Percentiles rank a stretch among this genome's conserved stretches.
Conservation (phyloP, 2,113 vertebrate genomes). For the Spea bombifrons region DNA sequence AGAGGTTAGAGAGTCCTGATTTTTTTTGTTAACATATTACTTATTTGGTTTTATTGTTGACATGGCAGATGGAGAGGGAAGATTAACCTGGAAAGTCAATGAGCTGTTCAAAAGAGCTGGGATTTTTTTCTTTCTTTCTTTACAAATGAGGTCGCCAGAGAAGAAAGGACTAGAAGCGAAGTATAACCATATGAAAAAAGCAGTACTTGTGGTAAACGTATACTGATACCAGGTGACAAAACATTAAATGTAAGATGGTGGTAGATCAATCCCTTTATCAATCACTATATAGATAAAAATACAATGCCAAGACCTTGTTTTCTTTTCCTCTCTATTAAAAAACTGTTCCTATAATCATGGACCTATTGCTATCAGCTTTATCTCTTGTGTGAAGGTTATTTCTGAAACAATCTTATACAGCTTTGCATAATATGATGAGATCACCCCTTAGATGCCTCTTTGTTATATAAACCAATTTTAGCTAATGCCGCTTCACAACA, state of each 20-base stretch:
- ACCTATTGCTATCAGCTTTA: too few species aligned
- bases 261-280: too few species aligned
- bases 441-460: too few species aligned
- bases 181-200: slow-evolving; percentile 15
- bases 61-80: slow-evolving; percentile 39
- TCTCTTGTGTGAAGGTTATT: too few species aligned
- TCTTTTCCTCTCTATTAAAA: too few species aligned
- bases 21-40: not conserved
- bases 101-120: slow-evolving; percentile 14
- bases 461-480: too few species aligned
- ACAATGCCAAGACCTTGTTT: too few species aligned
- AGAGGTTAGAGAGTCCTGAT: not conserved
- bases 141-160: slow-evolving; percentile 32
- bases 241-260: not conserved
- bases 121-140: slow-evolving; percentile 16
- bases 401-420: too few species aligned
- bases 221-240: slow-evolving; percentile 15
- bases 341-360: too few species aligned
- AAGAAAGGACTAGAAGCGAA: slow-evolving; percentile 21
- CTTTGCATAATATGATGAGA: too few species aligned
- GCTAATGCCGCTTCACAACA: too few species aligned
- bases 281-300: too few species aligned
- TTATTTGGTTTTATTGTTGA: slow-evolving; percentile 35
- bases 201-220: not conserved
- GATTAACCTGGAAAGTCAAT: slow-evolving; percentile 42